Conservation (phyloP, 2,113 vertebrate species). For the Planiliza haematocheilus region DNA sequence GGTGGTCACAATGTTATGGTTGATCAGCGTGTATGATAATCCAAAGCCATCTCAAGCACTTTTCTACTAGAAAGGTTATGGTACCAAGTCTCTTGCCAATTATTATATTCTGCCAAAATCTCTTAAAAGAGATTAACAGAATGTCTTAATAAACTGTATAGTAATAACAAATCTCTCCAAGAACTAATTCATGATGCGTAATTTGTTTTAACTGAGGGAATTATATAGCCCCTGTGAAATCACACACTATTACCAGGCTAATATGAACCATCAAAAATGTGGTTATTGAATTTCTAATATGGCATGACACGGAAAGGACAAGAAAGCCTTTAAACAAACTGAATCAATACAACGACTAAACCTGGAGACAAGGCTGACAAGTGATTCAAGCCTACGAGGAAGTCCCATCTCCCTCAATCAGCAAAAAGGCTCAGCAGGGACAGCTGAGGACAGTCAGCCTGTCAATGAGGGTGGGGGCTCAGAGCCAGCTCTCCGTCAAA, state of each 20-base stretch:
- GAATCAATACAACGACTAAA: neutral
- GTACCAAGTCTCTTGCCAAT: no score
- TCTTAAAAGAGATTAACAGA: no score
- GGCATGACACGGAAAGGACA: neutral
- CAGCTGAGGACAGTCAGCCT: conserved; percentile 17
- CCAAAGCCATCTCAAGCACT: no score
- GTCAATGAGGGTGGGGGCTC: neutral
- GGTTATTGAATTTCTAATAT: neutral
- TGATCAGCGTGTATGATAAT: no score
- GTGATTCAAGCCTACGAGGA: no score
- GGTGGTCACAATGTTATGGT: no score
- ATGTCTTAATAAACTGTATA: no score
- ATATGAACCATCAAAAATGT: neutral
- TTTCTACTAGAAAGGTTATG: no score
- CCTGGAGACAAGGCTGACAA: neutral
- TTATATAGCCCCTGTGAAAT: neutral
- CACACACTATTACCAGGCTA: neutral
- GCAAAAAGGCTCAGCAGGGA: neutral
- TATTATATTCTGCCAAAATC: no score
- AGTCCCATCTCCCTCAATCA: conserved; percentile 20
- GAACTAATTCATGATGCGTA: neutral
- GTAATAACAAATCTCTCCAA: no score
- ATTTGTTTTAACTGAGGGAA: neutral
- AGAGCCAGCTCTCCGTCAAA: conserved; percentile 21
- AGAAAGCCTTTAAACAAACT: neutral